A percentile compares a stretch with the other conserved stretches of the same genome.
Conservation (phyloP, 2,888 invertebrate genomes). For the Eucera pruinosa region DNA sequence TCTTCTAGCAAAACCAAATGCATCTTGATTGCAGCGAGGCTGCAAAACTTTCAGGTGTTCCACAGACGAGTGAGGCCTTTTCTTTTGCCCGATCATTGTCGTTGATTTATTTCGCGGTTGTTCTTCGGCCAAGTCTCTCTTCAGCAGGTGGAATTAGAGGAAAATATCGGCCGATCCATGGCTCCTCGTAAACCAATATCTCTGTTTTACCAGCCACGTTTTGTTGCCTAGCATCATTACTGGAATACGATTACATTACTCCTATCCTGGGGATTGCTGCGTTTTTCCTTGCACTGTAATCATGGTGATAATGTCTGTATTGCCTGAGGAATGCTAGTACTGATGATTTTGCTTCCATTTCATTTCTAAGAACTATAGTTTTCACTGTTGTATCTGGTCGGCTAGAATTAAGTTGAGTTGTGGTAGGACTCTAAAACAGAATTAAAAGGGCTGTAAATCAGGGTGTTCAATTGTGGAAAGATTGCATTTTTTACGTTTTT, state of each 20-base stretch:
- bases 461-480: too few species aligned
- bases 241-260: conserved; percentile 20
- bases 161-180: conserved; percentile 42
- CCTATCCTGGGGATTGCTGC: conserved; percentile 12
- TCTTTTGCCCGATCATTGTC: conserved; percentile 18
- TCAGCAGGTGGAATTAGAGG: conserved; percentile 34
- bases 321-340: conserved; percentile 5
- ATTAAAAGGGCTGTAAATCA: too few species aligned
- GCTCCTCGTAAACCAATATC: conserved; percentile 23
- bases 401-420: not conserved
- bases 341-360: not conserved
- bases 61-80: conserved; percentile 19
- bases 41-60: conserved; percentile 17
- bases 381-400: too few species aligned
- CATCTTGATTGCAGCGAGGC: conserved; percentile 53
- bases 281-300: conserved; percentile 24
- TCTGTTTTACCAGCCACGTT: conserved; percentile 5
- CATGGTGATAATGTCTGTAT: conserved; percentile 25
- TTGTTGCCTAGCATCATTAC: conserved; percentile 30
- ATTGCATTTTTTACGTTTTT: too few species aligned
- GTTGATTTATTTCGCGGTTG: conserved; percentile 30
- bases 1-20: conserved; percentile 43
- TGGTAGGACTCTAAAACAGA: not conserved
- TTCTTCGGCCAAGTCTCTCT: not conserved
- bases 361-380: not conserved